Evolutionary conservation across 2,797 vertebrate species (phyloP).

Genomic region (Philypnodon macrostomus): DNA sequence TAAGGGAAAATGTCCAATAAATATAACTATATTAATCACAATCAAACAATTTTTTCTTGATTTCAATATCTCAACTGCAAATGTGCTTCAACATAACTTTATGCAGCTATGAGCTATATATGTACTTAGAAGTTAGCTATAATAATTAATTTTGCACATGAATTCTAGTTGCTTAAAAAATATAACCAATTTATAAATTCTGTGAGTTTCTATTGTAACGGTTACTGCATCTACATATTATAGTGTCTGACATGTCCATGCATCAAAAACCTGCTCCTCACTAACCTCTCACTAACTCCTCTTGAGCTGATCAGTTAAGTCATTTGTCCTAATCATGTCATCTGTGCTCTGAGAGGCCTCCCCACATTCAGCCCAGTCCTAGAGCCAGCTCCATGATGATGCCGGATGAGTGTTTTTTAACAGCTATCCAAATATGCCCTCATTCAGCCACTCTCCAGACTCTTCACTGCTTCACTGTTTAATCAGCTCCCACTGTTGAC

Average conservation of each 20-base stretch:
- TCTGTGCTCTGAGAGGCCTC: conserved; percentile 20
- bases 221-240: no score
- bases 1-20: no score
- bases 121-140: no score
- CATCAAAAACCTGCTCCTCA: conserved; percentile 39
- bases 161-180: no score
- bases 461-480: conserved; percentile 24
- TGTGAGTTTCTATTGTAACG: no score
- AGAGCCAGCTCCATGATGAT: conserved; percentile 77
- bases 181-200: no score
- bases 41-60: no score
- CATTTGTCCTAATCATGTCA: conserved; percentile 85
- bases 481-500: conserved; percentile 62
- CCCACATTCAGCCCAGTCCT: conserved; percentile 53
- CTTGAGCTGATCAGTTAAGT: conserved; percentile 79
- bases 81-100: no score
- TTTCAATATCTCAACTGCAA: no score
- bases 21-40: no score
- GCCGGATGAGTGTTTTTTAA: conserved; percentile 75
- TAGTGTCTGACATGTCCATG: background rate
- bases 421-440: conserved; percentile 66
- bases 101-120: no score
- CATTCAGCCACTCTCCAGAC: conserved; percentile 19
- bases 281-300: conserved; percentile 75
- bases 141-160: no score